Evolutionary conservation across 1,140 invertebrate genomes (phyloP).

Genomic region (Paralvinella palmiformis): DNA sequence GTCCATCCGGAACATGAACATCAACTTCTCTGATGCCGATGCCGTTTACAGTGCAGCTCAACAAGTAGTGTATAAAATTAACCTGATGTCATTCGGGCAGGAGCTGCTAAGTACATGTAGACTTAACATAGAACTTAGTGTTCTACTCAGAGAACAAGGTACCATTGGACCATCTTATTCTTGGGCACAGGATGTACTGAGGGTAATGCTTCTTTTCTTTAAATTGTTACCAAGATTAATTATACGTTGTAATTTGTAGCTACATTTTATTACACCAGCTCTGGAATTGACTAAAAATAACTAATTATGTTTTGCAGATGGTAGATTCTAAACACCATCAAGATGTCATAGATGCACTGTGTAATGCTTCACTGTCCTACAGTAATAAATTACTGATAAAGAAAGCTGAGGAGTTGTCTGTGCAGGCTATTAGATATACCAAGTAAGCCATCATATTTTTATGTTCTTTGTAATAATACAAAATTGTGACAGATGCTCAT

Average conservation of each 20-base stretch:
- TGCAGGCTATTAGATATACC: constrained; percentile 37
- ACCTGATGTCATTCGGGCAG: constrained; percentile 42
- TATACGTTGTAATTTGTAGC: too few species aligned
- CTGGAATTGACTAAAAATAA: too few species aligned
- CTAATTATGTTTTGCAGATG: constrained; percentile 26
- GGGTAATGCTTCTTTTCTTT: too few species aligned
- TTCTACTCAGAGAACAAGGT: constrained; percentile 36
- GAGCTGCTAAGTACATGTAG: constrained; percentile 31
- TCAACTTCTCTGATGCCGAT: constrained; percentile 30
- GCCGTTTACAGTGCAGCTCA: constrained; percentile 30
- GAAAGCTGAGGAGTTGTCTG: constrained; percentile 35
- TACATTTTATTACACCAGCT: too few species aligned
- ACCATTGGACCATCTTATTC: constrained; percentile 30
- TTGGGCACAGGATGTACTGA: constrained; percentile 36
- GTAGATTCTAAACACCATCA: constrained; percentile 25
- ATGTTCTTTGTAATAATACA: too few species aligned
- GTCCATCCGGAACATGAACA: constrained; percentile 36
- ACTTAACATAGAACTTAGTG: constrained; percentile 30
- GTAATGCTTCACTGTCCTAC: constrained; percentile 36
- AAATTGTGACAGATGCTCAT: too few species aligned
- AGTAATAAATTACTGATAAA: constrained; percentile 33
- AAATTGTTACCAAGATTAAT: too few species aligned
- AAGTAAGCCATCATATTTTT: constrained; percentile 29
- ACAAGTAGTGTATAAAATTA: constrained; percentile 35
- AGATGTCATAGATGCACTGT: constrained; percentile 33